Evolutionary conservation across 2,888 invertebrate genomes (phyloP).

Genomic region (Cheilosia variabilis): DNA sequence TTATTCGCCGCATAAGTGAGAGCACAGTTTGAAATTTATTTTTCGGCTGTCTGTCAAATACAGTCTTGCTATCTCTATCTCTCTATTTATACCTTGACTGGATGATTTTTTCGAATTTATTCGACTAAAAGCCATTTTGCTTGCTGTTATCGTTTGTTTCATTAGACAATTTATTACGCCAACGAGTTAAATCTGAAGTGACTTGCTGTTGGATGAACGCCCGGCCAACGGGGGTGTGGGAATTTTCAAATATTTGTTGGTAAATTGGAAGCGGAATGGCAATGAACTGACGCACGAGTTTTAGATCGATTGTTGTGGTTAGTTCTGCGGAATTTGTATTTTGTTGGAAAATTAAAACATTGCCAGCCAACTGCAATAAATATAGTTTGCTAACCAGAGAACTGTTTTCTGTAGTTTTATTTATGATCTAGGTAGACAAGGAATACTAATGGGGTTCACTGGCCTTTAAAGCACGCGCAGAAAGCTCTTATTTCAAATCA

Average conservation of each 20-base stretch:
- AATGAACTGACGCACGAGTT: slow-evolving; percentile 28
- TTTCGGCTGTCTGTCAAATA: slow-evolving; percentile 30
- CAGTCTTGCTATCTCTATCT: neutral
- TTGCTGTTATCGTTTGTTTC: neutral
- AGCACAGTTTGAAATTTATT: slow-evolving; percentile 31
- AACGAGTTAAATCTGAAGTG: slow-evolving; percentile 32
- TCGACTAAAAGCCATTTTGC: slow-evolving; percentile 45
- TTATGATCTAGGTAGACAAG: too few species aligned
- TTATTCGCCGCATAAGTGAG: neutral
- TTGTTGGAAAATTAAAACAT: neutral
- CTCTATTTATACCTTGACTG: neutral
- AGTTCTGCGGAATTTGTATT: slow-evolving; percentile 3
- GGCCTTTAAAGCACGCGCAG: too few species aligned
- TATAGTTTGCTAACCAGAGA: neutral
- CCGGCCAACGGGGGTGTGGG: too few species aligned
- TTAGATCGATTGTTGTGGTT: neutral
- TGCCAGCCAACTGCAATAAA: neutral
- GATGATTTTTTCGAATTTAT: neutral
- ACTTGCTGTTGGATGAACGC: neutral
- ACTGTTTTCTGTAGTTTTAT: too few species aligned
- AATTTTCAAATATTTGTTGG: too few species aligned
- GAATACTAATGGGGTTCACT: too few species aligned
- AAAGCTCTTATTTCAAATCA: too few species aligned
- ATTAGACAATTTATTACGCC: slow-evolving; percentile 29
- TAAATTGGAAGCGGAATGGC: neutral